These are phyloP conservation scores for Cavia porcellus DNA, from an alignment of 2,113 vertebrate genomes.

Conservation along the genomic window DNA sequence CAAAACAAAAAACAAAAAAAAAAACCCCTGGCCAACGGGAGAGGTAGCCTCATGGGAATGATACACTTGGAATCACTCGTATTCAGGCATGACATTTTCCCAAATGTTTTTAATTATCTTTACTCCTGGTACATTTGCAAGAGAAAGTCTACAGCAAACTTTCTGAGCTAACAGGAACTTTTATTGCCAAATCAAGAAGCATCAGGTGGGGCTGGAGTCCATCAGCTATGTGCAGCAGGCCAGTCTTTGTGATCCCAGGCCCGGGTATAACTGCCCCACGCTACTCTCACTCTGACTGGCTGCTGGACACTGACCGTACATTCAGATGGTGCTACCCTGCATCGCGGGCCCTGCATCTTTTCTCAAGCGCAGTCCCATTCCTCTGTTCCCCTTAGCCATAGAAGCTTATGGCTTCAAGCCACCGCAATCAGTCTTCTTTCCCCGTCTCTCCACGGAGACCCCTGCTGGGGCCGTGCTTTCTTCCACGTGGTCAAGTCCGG, in stretches of 20 bases:
- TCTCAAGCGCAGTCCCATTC: background rate
- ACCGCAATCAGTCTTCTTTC: background rate
- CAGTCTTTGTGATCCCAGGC: conserved; percentile 9
- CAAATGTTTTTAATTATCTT: conserved; percentile 79
- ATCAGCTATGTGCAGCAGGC: background rate
- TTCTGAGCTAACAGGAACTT: conserved; percentile 65
- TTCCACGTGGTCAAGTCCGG: background rate
- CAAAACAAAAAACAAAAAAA: no score
- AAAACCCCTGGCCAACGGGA: background rate
- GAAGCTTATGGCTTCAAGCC: background rate
- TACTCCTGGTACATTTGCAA: conserved; percentile 74
- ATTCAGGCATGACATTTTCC: conserved; percentile 77
- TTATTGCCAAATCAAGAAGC: conserved; percentile 61
- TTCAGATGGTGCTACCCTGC: background rate
- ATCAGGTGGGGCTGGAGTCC: conserved; percentile 45
- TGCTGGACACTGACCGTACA: background rate
- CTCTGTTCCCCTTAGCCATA: background rate
- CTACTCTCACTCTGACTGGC: background rate
- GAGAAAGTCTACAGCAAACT: conserved; percentile 68
- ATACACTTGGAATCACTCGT: conserved; percentile 68
- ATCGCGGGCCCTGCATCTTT: background rate
- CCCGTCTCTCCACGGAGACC: background rate
- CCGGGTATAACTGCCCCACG: background rate
- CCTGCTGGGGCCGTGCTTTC: background rate
- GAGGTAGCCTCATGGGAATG: conserved; percentile 61